Percentiles rank a stretch among this genome's conserved stretches.
Evolutionary conservation across 2,113 vertebrate species (phyloP).

Genomic region (Lagopus muta): DNA sequence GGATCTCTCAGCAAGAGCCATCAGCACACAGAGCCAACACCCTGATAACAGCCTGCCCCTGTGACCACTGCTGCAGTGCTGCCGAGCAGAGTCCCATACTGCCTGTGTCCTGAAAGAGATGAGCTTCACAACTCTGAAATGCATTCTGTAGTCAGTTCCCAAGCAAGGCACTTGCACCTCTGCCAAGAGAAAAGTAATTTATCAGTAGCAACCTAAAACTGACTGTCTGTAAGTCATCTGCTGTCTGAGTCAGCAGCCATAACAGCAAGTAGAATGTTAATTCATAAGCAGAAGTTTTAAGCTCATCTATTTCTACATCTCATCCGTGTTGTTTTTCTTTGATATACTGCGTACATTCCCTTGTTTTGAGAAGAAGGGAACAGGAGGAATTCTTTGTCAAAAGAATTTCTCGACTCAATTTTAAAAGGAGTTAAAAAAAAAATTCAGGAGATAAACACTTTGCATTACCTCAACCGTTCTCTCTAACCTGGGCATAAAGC

Average conservation of each 20-base stretch:
- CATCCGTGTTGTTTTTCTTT: not conserved
- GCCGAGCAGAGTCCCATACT: not conserved
- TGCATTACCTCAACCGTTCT: not conserved
- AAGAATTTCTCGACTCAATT: not conserved
- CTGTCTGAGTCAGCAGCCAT: not conserved
- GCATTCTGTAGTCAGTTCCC: not conserved
- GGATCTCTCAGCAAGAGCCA: constrained; percentile 37
- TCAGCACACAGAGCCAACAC: constrained; percentile 13
- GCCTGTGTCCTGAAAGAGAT: not conserved
- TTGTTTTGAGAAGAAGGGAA: accelerated
- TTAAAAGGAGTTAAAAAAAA: not conserved
- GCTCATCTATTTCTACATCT: not conserved
- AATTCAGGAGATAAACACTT: not conserved
- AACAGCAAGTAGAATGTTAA: not conserved
- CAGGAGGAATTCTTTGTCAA: not conserved
- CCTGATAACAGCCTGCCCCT: not conserved
- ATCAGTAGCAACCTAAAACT: not conserved
- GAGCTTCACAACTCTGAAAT: not conserved
- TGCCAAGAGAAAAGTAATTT: not conserved
- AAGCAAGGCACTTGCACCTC: accelerated
- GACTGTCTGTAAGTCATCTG: accelerated
- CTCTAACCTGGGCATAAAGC: not conserved
- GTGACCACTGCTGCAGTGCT: not conserved
- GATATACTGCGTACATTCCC: not conserved
- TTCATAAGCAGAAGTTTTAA: not conserved